Evolutionary conservation across 2,888 invertebrate genomes (phyloP).

Genomic region (Epinotia brunnichana): DNA sequence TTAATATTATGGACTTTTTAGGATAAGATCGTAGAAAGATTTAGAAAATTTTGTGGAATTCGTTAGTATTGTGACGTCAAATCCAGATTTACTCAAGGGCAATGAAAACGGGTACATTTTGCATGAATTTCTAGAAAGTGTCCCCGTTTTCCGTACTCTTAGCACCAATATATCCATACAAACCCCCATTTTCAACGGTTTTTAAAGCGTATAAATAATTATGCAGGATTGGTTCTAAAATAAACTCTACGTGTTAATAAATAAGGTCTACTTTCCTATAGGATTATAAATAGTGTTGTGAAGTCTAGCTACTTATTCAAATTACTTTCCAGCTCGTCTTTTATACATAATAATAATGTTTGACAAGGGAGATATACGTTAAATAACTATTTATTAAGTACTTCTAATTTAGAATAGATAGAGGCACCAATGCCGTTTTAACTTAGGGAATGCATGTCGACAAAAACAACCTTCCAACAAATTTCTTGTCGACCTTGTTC

Average conservation of each 20-base stretch:
- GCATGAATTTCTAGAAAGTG: too few relatives aligned
- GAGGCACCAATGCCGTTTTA: neutral
- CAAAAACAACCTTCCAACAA: too few relatives aligned
- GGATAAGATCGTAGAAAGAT: neutral
- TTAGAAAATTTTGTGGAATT: neutral
- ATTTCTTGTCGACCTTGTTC: too few relatives aligned
- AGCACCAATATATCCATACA: too few relatives aligned
- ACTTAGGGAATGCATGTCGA: too few relatives aligned
- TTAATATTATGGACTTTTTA: conserved; percentile 20
- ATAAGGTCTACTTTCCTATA: neutral
- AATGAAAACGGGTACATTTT: too few relatives aligned
- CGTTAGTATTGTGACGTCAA: neutral
- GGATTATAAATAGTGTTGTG: neutral
- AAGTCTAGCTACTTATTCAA: neutral
- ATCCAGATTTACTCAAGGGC: too few relatives aligned
- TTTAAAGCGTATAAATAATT: neutral
- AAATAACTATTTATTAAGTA: neutral
- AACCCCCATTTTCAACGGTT: neutral
- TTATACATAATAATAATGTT: neutral
- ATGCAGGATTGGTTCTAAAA: neutral
- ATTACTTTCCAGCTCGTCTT: too few relatives aligned
- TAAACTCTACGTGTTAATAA: neutral
- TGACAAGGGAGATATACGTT: conserved; percentile 1
- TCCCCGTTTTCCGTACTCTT: too few relatives aligned
- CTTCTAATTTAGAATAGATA: neutral